Base-by-base conservation (phyloP, 2,113 vertebrate genomes). In the Acinonyx jubatus region DNA sequence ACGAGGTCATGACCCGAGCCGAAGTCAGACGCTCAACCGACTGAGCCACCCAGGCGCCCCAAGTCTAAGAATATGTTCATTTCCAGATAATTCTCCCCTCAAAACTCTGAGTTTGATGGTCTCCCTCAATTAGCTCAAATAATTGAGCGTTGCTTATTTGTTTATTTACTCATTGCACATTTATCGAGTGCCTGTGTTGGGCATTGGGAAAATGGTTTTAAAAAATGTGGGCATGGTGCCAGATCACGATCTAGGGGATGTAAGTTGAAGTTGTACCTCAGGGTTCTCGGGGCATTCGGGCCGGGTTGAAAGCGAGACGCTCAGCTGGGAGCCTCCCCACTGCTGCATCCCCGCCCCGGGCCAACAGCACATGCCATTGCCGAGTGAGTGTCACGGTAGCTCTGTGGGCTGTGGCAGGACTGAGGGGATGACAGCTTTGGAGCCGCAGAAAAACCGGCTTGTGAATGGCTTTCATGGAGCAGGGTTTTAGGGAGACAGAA, bases 401-500 rank as follows among this genome's bases (percentile, higher is more conserved):
- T 78, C 23, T 87, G 38, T 0, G 45, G 52, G 57, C 85, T 52
- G 3, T 31, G n/a, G 18, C 78, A 76, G 91, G 57, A 66, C 82
- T 13, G 45, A 86, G 80, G 84, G 79, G 52, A n/a, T 95, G 89
- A 48, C 27, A 73, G 80, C 84, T 45, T 65, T 76, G 50, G 90
- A 96, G 69, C 57, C 29, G 27, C 80, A 88, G 90, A 66, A 88
- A 90, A 89, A 76, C 76, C 4, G 15, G 41, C 86, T 89, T 78
- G 52, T 69, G 93, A 89, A 79, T 88, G 85, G 55, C 69, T 76
- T 92, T 93, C 93, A 52, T 23, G 71, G 65, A 97, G 52, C 84
- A 52, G 57, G 61, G 87, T 71, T 86, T 48, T 16, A 93, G 63
- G 73, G 41, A 95, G 91, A 95, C 94, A 97, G 86, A 96, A 97